Evolutionary conservation across 2,113 vertebrate genomes (phyloP).

Genomic region (Holacanthus passer): DNA sequence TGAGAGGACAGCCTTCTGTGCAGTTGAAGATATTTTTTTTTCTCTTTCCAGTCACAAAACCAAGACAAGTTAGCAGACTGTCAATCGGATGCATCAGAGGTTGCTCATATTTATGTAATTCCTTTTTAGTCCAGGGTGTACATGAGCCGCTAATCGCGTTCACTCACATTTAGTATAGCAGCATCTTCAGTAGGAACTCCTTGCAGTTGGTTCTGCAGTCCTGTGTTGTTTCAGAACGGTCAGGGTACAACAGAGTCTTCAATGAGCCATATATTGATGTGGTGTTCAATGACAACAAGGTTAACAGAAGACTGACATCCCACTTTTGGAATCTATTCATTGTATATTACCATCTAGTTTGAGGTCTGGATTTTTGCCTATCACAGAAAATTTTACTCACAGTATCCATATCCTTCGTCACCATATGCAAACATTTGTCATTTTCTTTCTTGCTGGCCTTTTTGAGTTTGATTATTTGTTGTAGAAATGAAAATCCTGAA

Average conservation of each 20-base stretch:
- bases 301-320: slow-evolving; percentile 62
- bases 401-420: slow-evolving; percentile 65
- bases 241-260: slow-evolving; percentile 70
- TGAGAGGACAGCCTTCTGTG: slow-evolving; percentile 48
- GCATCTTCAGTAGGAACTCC: slow-evolving; percentile 53
- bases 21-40: slow-evolving; percentile 25
- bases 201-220: slow-evolving; percentile 46
- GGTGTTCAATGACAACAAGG: slow-evolving; percentile 66
- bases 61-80: slow-evolving; percentile 54
- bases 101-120: slow-evolving; percentile 48
- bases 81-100: slow-evolving; percentile 44
- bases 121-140: slow-evolving; percentile 40
- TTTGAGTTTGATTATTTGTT: slow-evolving; percentile 80
- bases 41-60: slow-evolving; percentile 43
- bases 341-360: slow-evolving; percentile 80
- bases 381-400: slow-evolving; percentile 49
- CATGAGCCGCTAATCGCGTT: slow-evolving; percentile 30
- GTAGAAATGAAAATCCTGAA: slow-evolving; percentile 77
- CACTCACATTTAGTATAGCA: slow-evolving; percentile 52
- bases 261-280: slow-evolving; percentile 65
- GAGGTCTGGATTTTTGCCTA: slow-evolving; percentile 62
- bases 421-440: slow-evolving; percentile 77
- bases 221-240: slow-evolving; percentile 61
- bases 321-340: slow-evolving; percentile 63
- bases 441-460: slow-evolving; percentile 76